A percentile compares a stretch with the other conserved stretches of the same genome.
phyloP scores from a whole-genome alignment of 2,113 vertebrate genomes.

The Alligator mississippiensis region DNA sequence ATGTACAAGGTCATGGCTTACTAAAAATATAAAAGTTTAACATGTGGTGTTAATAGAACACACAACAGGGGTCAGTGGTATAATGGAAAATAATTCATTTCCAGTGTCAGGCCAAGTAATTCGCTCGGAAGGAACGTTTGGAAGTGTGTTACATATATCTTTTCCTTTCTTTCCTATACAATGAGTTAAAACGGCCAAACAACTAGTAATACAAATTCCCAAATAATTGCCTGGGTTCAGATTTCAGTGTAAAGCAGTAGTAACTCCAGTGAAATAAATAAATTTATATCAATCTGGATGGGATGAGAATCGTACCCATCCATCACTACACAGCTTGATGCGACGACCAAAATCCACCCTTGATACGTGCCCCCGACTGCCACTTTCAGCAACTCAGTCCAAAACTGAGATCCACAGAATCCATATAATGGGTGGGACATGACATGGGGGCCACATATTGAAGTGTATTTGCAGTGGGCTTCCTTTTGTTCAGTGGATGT shows the following conservation, averaged over 20 bases:
- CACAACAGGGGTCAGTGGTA: constrained; percentile 74
- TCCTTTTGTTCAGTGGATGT: no score
- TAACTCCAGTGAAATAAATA: not conserved
- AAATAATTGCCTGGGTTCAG: constrained; percentile 2
- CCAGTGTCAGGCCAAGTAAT: constrained; percentile 60
- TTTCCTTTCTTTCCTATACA: constrained; percentile 11
- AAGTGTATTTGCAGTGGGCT: no score
- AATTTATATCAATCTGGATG: not conserved
- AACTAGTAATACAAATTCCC: not conserved
- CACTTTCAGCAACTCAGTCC: not conserved
- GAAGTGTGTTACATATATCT: constrained; percentile 39
- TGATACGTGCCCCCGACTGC: fast-evolving
- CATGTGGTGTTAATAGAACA: constrained; percentile 80
- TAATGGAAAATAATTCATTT: constrained; percentile 73
- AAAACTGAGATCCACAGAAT: not conserved
- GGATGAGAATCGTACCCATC: not conserved
- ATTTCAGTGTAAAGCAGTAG: not conserved
- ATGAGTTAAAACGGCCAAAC: not conserved
- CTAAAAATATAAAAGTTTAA: constrained; percentile 74
- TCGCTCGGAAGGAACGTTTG: constrained; percentile 52
- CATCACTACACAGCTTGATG: not conserved
- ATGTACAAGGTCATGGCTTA: constrained; percentile 73
- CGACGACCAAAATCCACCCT: not conserved
- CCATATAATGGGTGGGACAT: no score
- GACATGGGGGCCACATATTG: no score